phyloP scores from a whole-genome alignment of 2,888 invertebrate species.

The Oscheius myriophilus region DNA sequence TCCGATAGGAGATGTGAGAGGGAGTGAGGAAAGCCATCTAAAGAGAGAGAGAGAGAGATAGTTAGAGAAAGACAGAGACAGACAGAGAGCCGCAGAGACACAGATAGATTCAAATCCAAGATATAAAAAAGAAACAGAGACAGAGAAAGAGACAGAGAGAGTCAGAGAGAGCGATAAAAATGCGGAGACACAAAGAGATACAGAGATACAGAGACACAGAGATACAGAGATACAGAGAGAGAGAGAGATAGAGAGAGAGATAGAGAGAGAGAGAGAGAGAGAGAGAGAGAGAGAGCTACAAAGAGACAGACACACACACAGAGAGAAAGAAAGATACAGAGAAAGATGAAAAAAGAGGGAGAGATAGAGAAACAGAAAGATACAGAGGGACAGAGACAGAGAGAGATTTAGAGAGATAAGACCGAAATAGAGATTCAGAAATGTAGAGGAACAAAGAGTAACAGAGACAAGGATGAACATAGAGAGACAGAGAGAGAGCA shows the following conservation, averaged over 20 bases:
- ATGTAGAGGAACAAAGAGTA: not conserved
- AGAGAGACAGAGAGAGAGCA: not conserved
- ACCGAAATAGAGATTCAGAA: not conserved
- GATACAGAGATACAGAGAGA: no score
- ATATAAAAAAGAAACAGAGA: not conserved
- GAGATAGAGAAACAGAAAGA: not conserved
- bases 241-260: no score
- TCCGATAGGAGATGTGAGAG: no score
- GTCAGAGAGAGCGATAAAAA: no score
- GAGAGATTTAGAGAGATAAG: not conserved
- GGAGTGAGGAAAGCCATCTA: no score
- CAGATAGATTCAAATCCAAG: not conserved
- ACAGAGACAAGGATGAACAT: not conserved
- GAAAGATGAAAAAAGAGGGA: not conserved
- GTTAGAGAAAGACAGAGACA: not conserved
- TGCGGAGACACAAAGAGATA: no score
- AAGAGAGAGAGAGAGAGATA: not conserved
- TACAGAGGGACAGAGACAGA: slow-evolving; percentile 7
- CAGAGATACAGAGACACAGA: no score
- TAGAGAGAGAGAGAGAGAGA: no score
- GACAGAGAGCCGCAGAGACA: not conserved
- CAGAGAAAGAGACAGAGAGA: no score
- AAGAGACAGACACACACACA: not conserved
- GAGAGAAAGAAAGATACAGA: not conserved
- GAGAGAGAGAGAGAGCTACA: no score